Evolutionary conservation across 2,113 vertebrate genomes (phyloP).

Genomic region (Tiliqua scincoides): DNA sequence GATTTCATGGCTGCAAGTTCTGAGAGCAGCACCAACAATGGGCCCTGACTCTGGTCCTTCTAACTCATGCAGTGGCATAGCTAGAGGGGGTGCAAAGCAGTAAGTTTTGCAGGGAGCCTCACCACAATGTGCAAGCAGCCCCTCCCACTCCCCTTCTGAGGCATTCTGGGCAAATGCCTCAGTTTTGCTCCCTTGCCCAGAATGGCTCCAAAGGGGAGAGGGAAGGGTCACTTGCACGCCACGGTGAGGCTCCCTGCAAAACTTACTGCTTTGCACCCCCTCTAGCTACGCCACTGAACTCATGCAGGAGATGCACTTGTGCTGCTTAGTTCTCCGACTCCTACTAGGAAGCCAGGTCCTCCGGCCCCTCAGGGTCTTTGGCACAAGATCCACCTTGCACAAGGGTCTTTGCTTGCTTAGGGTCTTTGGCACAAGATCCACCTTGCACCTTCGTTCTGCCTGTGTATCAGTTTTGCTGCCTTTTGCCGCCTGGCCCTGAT

Average conservation of each 20-base stretch:
- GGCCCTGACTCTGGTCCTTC: too few relatives aligned
- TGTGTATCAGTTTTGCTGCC: conserved; percentile 51
- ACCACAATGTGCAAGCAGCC: too few relatives aligned
- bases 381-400: conserved; percentile 17
- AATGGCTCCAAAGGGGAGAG: too few relatives aligned
- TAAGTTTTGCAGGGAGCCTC: too few relatives aligned
- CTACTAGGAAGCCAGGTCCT: not conserved
- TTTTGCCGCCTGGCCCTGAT: conserved; percentile 49
- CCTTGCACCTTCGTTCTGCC: conserved; percentile 33
- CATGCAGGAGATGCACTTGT: too few relatives aligned
- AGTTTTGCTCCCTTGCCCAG: too few relatives aligned
- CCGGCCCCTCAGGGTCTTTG: conserved; percentile 26
- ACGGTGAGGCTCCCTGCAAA: too few relatives aligned
- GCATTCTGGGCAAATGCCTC: too few relatives aligned
- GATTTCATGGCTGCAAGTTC: not conserved
- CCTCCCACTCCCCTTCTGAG: too few relatives aligned
- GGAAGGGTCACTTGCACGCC: too few relatives aligned
- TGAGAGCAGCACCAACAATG: not conserved
- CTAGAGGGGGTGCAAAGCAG: too few relatives aligned
- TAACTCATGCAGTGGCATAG: too few relatives aligned
- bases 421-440: conserved; percentile 9
- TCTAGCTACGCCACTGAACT: not conserved
- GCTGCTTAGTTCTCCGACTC: not conserved
- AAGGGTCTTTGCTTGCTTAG: conserved; percentile 60
- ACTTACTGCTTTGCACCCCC: not conserved